A percentile compares a stretch with the other conserved stretches of the same genome.
Evolutionary conservation across 2,113 vertebrate genomes (phyloP).

Genomic region (Trichechus manatus): DNA sequence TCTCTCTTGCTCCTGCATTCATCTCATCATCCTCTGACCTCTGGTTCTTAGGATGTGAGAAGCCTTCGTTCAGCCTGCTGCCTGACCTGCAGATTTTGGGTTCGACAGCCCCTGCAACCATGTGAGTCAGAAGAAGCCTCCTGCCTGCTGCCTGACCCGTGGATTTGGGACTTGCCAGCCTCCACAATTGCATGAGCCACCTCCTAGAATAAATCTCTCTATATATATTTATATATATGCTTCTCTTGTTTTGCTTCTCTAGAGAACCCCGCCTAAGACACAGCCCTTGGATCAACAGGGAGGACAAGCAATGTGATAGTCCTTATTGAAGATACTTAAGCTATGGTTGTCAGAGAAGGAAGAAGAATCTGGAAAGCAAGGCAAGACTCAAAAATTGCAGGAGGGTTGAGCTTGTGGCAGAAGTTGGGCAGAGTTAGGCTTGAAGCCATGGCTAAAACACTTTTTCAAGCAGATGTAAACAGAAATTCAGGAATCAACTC

Average conservation of each 20-base stretch:
- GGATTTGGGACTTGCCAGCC: background rate
- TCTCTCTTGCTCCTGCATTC: background rate
- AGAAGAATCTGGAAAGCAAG: background rate
- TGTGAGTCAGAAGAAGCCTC: background rate
- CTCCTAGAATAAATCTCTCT: background rate
- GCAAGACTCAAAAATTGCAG: background rate
- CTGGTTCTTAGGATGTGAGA: background rate
- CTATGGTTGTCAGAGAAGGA: background rate
- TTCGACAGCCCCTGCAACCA: background rate
- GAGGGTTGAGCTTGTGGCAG: too few relatives aligned
- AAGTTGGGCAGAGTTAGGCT: background rate
- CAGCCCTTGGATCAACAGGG: background rate
- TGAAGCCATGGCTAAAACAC: background rate
- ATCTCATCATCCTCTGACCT: background rate
- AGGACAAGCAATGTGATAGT: too few relatives aligned
- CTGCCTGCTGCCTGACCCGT: background rate
- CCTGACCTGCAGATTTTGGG: background rate
- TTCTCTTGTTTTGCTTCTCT: background rate
- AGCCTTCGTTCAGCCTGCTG: background rate
- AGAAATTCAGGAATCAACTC: background rate
- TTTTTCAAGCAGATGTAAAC: background rate
- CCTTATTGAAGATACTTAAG: background rate
- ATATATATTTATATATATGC: too few relatives aligned
- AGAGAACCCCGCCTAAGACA: background rate
- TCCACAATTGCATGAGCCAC: background rate